These are phyloP conservation scores for Ectropis grisescens DNA, from an alignment of 1,140 invertebrate species.

Conservation along the genomic window DNA sequence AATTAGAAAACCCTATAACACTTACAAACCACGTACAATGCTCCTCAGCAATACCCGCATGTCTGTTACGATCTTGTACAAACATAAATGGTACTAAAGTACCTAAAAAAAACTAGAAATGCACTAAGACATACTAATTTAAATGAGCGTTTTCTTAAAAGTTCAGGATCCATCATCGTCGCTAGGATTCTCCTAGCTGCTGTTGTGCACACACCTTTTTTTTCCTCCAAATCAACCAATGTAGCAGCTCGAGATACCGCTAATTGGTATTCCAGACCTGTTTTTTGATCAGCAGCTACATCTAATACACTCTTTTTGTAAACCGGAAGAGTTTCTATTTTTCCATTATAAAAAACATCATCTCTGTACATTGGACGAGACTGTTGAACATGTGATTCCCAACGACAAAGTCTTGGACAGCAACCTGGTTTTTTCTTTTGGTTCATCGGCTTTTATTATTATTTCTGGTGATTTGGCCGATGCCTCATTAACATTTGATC, in stretches of 20 bases:
- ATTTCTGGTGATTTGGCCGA: constrained; percentile 26
- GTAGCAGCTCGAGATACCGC: constrained; percentile 49
- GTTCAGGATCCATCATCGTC: constrained; percentile 56
- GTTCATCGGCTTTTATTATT: constrained; percentile 21
- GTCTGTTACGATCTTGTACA: constrained; percentile 33
- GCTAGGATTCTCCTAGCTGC: constrained; percentile 49
- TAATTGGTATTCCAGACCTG: constrained; percentile 58
- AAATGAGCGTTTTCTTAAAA: constrained; percentile 42
- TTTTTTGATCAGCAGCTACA: constrained; percentile 29
- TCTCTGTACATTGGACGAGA: constrained; percentile 84
- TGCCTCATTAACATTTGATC: constrained; percentile 39
- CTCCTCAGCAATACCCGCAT: constrained; percentile 22
- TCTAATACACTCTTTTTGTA: constrained; percentile 75
- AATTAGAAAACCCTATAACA: constrained; percentile 42
- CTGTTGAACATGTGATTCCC: constrained; percentile 48
- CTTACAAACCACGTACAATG: constrained; percentile 43
- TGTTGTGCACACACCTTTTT: constrained; percentile 46
- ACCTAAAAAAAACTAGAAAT: constrained; percentile 41
- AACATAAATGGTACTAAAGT: constrained; percentile 50
- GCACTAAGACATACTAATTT: constrained; percentile 34
- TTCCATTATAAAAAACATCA: constrained; percentile 89
- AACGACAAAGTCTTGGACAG: constrained; percentile 36
- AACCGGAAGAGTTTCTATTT: constrained; percentile 79
- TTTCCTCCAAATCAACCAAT: constrained; percentile 43
- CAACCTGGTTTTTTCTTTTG: constrained; percentile 29